Percentiles rank a stretch among this genome's conserved stretches.
phyloP scores from a whole-genome alignment of 2,113 vertebrate genomes.

The Nyctereutes procyonoides region DNA sequence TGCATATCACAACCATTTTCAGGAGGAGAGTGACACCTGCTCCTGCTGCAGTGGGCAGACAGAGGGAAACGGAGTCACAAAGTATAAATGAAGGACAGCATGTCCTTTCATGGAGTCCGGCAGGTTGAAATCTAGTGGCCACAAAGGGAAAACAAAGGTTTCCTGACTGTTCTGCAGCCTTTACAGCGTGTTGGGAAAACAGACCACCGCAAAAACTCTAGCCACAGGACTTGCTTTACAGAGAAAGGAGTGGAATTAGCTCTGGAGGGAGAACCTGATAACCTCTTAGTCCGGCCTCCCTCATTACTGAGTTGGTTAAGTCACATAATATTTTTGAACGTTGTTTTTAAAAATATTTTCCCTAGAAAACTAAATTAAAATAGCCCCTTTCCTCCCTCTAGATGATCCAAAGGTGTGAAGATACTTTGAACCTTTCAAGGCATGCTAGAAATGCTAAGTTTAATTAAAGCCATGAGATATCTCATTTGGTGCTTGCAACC shows the following conservation, averaged over 20 bases:
- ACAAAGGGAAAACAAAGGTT: neutral
- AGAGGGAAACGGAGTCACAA: conserved; percentile 22
- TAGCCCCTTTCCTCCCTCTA: neutral
- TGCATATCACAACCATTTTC: neutral
- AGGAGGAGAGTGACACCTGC: neutral
- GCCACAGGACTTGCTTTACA: neutral
- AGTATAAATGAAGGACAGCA: neutral
- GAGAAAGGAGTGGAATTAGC: neutral
- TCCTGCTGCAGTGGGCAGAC: neutral
- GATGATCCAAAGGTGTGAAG: conserved; percentile 34
- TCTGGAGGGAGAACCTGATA: neutral
- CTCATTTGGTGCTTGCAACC: neutral
- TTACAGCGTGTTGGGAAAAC: neutral
- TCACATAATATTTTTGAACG: neutral
- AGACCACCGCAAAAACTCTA: neutral
- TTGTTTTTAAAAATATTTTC: neutral
- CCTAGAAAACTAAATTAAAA: neutral
- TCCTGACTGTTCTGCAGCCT: neutral
- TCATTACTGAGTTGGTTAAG: neutral
- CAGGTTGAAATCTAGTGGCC: neutral
- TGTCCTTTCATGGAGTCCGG: neutral
- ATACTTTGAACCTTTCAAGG: neutral
- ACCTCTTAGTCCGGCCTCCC: neutral
- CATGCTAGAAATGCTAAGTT: neutral
- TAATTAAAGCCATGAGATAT: neutral